phyloP scores from a whole-genome alignment of 1,140 invertebrate species.

The Aphaenogaster rudis region DNA sequence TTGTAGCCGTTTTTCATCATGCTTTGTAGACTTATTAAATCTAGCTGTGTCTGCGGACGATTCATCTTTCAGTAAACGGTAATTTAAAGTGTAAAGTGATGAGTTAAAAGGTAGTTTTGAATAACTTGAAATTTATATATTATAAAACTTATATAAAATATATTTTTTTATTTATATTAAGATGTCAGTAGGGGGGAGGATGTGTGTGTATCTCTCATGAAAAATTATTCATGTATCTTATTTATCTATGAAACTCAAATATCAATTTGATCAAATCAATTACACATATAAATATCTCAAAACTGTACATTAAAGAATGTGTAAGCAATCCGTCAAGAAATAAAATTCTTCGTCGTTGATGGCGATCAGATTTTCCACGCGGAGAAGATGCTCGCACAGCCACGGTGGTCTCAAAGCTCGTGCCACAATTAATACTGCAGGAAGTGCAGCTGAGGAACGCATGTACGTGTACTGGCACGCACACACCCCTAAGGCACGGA shows the following conservation, averaged over 20 bases:
- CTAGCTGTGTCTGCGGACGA: conserved; percentile 55
- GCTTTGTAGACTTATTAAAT: conserved; percentile 63
- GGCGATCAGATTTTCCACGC: conserved; percentile 67
- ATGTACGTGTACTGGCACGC: conserved; percentile 59
- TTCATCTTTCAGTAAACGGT: conserved; percentile 41
- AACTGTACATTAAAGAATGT: conserved; percentile 14
- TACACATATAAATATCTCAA: neutral
- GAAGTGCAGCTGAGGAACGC: conserved; percentile 67
- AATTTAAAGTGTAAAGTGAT: neutral
- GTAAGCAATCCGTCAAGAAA: neutral
- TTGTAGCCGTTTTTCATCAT: conserved; percentile 15
- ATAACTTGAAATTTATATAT: neutral
- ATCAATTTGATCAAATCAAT: neutral
- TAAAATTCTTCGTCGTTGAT: conserved; percentile 58
- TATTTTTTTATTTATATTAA: no score
- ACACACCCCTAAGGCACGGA: conserved; percentile 63
- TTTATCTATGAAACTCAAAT: neutral
- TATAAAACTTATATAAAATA: no score
- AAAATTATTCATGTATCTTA: neutral
- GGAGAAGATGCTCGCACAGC: conserved; percentile 71
- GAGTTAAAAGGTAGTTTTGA: neutral
- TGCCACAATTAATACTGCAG: conserved; percentile 78
- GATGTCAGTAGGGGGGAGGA: neutral
- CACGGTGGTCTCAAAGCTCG: conserved; percentile 76
- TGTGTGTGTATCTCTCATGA: neutral